Conservation (phyloP, 2,888 invertebrate genomes). For the Megastigmus dorsalis region DNA sequence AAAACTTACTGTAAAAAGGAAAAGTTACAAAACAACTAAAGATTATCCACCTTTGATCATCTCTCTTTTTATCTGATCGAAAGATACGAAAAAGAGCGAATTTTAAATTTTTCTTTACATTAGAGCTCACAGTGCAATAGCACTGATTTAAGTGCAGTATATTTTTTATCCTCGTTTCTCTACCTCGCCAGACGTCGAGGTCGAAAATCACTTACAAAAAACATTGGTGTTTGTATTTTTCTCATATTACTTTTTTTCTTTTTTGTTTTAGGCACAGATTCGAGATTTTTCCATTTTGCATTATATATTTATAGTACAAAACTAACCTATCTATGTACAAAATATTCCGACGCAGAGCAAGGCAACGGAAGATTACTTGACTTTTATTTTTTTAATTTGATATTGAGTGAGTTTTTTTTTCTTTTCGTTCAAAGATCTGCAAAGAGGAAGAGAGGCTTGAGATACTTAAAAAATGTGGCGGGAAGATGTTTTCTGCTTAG, state of each 20-base stretch:
- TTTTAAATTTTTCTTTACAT: constrained; percentile 23
- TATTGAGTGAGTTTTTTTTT: too few relatives aligned
- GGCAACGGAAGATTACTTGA: constrained; percentile 42
- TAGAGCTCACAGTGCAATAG: constrained; percentile 30
- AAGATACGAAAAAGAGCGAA: constrained; percentile 16
- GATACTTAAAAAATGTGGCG: not conserved
- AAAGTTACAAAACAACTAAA: constrained; percentile 23
- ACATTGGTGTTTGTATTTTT: constrained; percentile 23
- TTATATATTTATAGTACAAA: constrained; percentile 65
- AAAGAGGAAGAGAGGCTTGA: not conserved
- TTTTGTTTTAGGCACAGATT: constrained; percentile 51
- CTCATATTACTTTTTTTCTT: constrained; percentile 11
- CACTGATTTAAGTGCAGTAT: constrained; percentile 27
- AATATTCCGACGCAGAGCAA: constrained; percentile 60
- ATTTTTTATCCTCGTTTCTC: constrained; percentile 4
- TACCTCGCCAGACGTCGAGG: not conserved
- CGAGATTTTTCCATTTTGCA: constrained; percentile 36
- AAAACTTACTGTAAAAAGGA: constrained; percentile 7
- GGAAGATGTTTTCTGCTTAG: not conserved
- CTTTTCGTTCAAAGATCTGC: not conserved
- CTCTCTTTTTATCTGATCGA: constrained; percentile 19
- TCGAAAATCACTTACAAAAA: constrained; percentile 6
- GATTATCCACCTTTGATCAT: constrained; percentile 36
- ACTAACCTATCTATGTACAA: constrained; percentile 72
- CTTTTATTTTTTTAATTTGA: constrained; percentile 5